Percentiles rank a stretch among this genome's conserved stretches.
Conservation (phyloP, 2,113 vertebrate species). For the Gorsachius goisagi region DNA sequence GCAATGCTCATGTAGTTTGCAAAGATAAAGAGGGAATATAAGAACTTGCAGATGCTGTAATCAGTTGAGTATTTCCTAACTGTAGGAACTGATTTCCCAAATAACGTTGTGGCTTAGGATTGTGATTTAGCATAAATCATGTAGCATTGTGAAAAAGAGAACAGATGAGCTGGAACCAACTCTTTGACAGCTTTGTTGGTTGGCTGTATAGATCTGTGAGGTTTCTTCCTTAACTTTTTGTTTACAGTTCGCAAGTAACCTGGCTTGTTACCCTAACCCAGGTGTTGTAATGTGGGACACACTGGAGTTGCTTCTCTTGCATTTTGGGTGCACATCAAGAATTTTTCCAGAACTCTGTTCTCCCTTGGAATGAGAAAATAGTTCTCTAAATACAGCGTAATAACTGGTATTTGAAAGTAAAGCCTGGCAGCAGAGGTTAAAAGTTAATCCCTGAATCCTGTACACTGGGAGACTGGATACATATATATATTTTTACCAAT, state of each 20-base stretch:
- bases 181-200: background rate
- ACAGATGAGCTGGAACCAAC: conserved; percentile 3
- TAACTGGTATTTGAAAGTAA: conserved; percentile 13
- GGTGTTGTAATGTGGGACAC: conserved; percentile 2
- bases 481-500: conserved; percentile 71
- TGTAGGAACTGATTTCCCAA: conserved; percentile 31
- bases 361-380: conserved; percentile 26
- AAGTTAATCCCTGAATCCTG: conserved; percentile 46
- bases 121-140: conserved; percentile 1
- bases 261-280: background rate
- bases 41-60: conserved; percentile 8
- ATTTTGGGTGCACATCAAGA: conserved; percentile 21
- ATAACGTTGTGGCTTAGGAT: background rate
- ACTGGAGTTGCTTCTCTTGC: background rate
- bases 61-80: conserved; percentile 1
- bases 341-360: conserved; percentile 29
- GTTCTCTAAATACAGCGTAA: background rate
- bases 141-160: conserved; percentile 29
- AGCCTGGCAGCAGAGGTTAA: conserved; percentile 25
- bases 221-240: conserved; percentile 22
- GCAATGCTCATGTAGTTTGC: conserved; percentile 9
- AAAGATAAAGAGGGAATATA: conserved; percentile 9
- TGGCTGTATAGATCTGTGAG: conserved; percentile 31
- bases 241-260: background rate
- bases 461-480: conserved; percentile 40